These are phyloP conservation scores for Micoletzkya japonica DNA, from an alignment of 2,888 invertebrate species.

Conservation along the genomic window DNA sequence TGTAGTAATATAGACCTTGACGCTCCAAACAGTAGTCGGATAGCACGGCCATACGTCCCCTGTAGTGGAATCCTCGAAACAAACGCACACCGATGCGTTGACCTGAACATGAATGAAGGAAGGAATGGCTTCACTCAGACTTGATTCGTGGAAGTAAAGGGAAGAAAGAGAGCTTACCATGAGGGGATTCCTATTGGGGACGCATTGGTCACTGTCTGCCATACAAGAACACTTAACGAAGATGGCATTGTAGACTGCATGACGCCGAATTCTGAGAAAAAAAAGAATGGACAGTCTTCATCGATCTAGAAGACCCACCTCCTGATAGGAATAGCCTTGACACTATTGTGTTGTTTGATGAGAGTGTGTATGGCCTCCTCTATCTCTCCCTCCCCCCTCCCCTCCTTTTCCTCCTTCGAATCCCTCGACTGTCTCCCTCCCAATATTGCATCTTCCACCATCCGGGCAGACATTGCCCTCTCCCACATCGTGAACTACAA, in stretches of 20 bases:
- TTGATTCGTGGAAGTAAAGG: no score
- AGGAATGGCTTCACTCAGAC: no score
- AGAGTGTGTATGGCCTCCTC: neutral
- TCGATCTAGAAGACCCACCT: neutral
- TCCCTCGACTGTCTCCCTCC: conserved; percentile 6
- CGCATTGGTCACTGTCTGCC: conserved; percentile 57
- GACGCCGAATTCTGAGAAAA: conserved; percentile 34
- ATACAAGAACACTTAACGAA: conserved; percentile 59
- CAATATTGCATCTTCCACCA: conserved; percentile 10
- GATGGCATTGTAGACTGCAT: conserved; percentile 58
- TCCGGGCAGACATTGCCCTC: conserved; percentile 40
- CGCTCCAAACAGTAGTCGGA: conserved; percentile 55
- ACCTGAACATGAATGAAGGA: no score
- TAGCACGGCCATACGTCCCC: conserved; percentile 64
- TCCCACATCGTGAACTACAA: conserved; percentile 58
- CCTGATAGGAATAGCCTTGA: neutral
- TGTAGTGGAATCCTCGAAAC: conserved; percentile 61
- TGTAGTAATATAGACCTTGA: conserved; percentile 41
- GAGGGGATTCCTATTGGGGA: conserved; percentile 60
- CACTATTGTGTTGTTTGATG: no score
- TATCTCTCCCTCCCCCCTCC: neutral
- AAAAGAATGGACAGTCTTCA: neutral
- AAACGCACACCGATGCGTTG: conserved; percentile 60
- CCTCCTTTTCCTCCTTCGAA: neutral
- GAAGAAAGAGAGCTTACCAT: conserved; percentile 35